These are phyloP conservation scores for Piaya cayana DNA, from an alignment of 2,113 vertebrate genomes.

Conservation along the genomic window DNA sequence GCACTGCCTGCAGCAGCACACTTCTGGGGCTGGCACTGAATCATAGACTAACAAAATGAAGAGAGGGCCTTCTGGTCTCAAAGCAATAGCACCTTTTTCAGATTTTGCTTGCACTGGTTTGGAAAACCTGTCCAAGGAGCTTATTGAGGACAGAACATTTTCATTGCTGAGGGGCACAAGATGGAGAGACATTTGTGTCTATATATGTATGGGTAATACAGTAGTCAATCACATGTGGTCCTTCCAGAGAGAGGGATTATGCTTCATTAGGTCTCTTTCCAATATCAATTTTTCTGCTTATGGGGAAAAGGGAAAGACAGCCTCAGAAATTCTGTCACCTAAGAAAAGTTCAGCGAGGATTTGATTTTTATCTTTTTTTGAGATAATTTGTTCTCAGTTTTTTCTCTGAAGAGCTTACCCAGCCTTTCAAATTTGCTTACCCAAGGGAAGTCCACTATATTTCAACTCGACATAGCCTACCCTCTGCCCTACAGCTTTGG, in stretches of 20 bases:
- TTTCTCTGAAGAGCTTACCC: not conserved
- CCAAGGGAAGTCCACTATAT: not conserved
- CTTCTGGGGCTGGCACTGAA: not conserved
- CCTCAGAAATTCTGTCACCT: not conserved
- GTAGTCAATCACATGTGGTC: not conserved
- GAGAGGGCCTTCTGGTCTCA: not conserved
- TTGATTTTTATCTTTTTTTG: not conserved
- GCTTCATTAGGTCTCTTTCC: not conserved
- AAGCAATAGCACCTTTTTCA: not conserved
- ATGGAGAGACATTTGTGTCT: not conserved
- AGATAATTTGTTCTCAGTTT: not conserved
- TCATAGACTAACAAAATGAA: not conserved
- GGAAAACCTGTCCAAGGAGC: not conserved
- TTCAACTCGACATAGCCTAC: not conserved
- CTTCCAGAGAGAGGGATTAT: not conserved
- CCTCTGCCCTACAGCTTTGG: not conserved
- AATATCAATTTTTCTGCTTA: not conserved
- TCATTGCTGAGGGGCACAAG: not conserved
- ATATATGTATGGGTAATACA: not conserved
- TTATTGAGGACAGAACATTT: not conserved
- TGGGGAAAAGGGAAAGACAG: not conserved
- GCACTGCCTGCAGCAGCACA: not conserved
- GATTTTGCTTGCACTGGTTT: not conserved
- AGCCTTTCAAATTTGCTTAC: not conserved
- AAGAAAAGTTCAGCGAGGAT: not conserved